Evolutionary conservation across 2,797 vertebrate genomes (phyloP).

Genomic region (Argentina silus): DNA sequence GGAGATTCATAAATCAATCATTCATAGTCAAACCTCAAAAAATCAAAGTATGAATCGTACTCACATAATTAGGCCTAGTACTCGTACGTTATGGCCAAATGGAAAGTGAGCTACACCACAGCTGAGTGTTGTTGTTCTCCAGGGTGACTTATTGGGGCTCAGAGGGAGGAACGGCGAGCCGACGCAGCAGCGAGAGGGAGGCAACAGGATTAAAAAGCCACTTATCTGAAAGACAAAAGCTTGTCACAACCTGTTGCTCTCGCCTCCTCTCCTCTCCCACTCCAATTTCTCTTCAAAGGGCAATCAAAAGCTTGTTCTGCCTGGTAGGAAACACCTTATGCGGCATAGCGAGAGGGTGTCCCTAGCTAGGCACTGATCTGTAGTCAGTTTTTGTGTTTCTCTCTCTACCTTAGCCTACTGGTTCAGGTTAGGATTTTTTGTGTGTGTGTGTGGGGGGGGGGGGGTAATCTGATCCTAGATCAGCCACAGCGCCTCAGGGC

Average conservation of each 20-base stretch:
- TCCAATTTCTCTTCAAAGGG: conserved; percentile 18
- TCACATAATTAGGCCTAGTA: no score
- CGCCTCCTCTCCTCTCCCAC: conserved; percentile 7
- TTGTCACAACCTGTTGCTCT: conserved; percentile 46
- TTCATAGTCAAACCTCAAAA: neutral
- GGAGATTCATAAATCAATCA: neutral
- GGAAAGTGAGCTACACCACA: neutral
- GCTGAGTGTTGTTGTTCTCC: neutral
- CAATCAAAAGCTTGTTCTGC: conserved; percentile 19
- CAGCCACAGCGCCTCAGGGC: no score
- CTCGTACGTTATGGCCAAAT: neutral
- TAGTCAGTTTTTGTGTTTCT: no score
- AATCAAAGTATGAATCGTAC: neutral
- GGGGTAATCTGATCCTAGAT: no score
- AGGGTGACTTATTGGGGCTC: neutral
- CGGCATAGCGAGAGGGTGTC: no score
- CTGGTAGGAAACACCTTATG: conserved; percentile 31
- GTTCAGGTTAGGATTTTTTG: neutral
- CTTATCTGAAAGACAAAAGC: conserved; percentile 39
- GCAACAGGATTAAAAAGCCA: neutral
- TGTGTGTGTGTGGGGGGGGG: no score
- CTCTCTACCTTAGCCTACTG: no score
- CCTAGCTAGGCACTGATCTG: no score
- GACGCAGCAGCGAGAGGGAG: neutral
- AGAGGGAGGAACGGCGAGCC: neutral